Evolutionary conservation across 2,888 invertebrate genomes (phyloP), one percentile per base, ranked within the genome.

Genomic region (Trimorus sp.): DNA sequence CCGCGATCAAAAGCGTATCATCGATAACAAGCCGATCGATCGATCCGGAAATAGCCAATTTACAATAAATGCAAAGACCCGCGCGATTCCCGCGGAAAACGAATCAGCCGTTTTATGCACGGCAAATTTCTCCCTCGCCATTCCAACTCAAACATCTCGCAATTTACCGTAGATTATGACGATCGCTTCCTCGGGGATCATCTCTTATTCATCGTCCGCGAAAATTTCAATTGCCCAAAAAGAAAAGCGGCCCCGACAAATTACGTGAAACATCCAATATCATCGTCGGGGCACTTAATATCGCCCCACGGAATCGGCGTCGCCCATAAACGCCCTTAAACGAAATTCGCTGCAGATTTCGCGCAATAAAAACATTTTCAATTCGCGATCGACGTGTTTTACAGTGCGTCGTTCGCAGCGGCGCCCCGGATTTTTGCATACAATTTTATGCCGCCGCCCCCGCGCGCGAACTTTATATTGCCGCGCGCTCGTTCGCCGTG

Each of bases 391-490:
- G 65, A 69, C 49, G 54, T 70, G 63, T 80, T 70, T 75, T 75
- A 80, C 63, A 70, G 42, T 54, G 53, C 42, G 60, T 75, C 66
- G 69, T 80, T 75, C 60, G 51, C 42, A 53, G 15, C n/a, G 16
- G 49, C 36, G 14, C 58, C 53, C 37, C 40, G 40, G 26, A 49
- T 65, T 70, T 66, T 65, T 66, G 65, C 75, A 70, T 80, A 40
- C 75, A 80, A 75, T 75, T 80, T 80, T 38, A 80, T 80, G 60
- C 60, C 26, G 66, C 36, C 69, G 69, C 56, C 62, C 66, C 65
- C 53, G 53, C 71, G 15, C 7, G 49, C 26, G 4, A 79, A 79
- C 68, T 79, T 78, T 71, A 73, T 79, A 79, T 80, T 75, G 59
- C 70, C 26, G 15, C 48, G 65, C 65, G 70, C 65, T 75, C 68